Base-by-base conservation (phyloP, 35 echinoderm and acorn worm genomes). In the Chiridota heheva region DNA sequence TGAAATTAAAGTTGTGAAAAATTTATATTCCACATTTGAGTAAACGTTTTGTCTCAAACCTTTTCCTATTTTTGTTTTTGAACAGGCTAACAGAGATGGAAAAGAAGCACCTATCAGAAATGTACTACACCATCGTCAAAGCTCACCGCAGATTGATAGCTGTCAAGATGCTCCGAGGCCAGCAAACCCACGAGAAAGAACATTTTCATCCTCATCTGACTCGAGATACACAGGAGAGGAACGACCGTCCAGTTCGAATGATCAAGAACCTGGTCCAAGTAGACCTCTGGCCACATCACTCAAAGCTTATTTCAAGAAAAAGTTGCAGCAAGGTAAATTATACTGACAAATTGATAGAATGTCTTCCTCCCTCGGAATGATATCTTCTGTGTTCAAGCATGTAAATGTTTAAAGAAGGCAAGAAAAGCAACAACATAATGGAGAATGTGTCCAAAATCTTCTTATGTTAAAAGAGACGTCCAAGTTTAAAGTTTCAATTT, bases 291-390 rank as follows among this genome's bases (percentile, higher is more conserved):
- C 70, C 70, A 6, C 70, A 24, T 74, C 70, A 74, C 70, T 74
- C 44, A 74, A 74, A 32, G 70, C 43, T 22, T 74, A 74, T 33
- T 47, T 74, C n/a, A 74, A 74, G 70, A 74, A 74, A 44, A 71
- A 71, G 39, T 51, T 42, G 29, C 47, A 51, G 6, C 70, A 74
- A 33, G 56, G 70, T 74, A 51, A 1, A 47, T 27, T n/a, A n/a
- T n/a, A n/a, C n/a, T n/a, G n/a, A n/a, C n/a, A n/a, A n/a, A n/a
- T n/a, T n/a, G n/a, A n/a, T n/a, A n/a, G n/a, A n/a, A n/a, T n/a
- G n/a, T n/a, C n/a, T n/a, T n/a, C n/a, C n/a, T n/a, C n/a, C n/a
- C n/a, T n/a, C n/a, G n/a, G n/a, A n/a, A n/a, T n/a, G n/a, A n/a
- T n/a, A n/a, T n/a, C n/a, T n/a, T n/a, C n/a, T n/a, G n/a, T n/a